phyloP scores from a whole-genome alignment of 2,113 vertebrate species.

The Nematolebias whitei region DNA sequence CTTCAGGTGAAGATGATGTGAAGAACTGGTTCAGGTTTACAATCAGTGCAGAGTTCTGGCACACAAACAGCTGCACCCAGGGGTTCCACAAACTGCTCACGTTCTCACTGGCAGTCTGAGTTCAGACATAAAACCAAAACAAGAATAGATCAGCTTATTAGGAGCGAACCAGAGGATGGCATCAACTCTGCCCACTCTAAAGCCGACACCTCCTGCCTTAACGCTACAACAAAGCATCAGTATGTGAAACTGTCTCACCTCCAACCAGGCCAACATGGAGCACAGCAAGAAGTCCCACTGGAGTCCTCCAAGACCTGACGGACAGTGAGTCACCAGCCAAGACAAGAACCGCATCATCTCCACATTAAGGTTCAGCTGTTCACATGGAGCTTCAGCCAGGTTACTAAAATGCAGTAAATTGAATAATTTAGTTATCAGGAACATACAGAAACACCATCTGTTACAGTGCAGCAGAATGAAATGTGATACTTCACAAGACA shows the following conservation, averaged over 20 bases:
- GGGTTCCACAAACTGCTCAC: constrained; percentile 81
- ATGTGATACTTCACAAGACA: no score
- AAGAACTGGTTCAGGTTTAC: constrained; percentile 87
- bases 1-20: constrained; percentile 72
- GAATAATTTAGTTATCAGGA: background rate
- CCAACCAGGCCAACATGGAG: constrained; percentile 94
- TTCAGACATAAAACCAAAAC: constrained; percentile 3
- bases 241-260: constrained; percentile 78
- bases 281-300: constrained; percentile 98
- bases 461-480: no score
- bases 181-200: background rate
- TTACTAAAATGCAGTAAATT: constrained; percentile 77
- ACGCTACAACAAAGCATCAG: no score
- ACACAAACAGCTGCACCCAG: constrained; percentile 89
- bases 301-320: constrained; percentile 73
- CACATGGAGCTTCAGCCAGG: constrained; percentile 81
- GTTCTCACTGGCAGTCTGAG: constrained; percentile 87
- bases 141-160: background rate
- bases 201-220: background rate
- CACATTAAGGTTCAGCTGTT: constrained; percentile 85
- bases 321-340: constrained; percentile 80
- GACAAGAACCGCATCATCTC: constrained; percentile 92
- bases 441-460: background rate
- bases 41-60: constrained; percentile 85
- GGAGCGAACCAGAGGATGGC: rapidly evolving